Base-by-base conservation (phyloP, 2,888 invertebrate species). In the Panzeria rudis region DNA sequence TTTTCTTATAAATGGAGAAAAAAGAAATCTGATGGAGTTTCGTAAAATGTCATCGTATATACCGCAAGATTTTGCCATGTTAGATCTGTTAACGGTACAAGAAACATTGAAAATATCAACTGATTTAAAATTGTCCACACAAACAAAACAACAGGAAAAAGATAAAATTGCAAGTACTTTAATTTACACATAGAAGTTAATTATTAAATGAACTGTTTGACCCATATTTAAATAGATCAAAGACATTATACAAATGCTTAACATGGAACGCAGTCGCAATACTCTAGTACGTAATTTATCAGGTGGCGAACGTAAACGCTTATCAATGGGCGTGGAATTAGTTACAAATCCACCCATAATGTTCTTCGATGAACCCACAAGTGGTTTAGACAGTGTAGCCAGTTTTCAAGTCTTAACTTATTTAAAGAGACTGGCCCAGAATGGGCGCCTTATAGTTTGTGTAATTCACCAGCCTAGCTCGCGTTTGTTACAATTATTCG, bases 301-400 rank as follows among this genome's bases (percentile, higher is more conserved):
- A 3, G 98, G 98, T 1, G 98, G 98, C 1, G 97, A 98, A 92
- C 95, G 95, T 88, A 98, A 98, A 92, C 94, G 98, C 87, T 94
- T 98, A 38, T 96, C 98, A 0, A 97, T 98, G 82, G 98, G 97
- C 20, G 93, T 97, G 83, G 98, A 98, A 93, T 93, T 98, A 87
- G 95, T 98, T 87, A 97, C 96, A 90, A 97, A 98, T 93, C 98
- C 98, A 0, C 96, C 97, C 1, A 95, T 98, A 62, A 97, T 98
- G 96, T 97, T 98, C 92, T 95, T 98, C 87, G 98, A 98, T 92
- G 98, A 98, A 93, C 98, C 98, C 11, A 98, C 97, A 90, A 97
- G 97, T 91, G 97, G 97, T 32, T 91, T 97, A 88, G 97, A 97
- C 91, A 96, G 95, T 90, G 95, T 96, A 52, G 95, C 97, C 66